Percentiles rank a stretch among this genome's conserved stretches.
These are phyloP conservation scores for Thripadectes ignobilis DNA, from an alignment of 2,797 vertebrate species.

Conservation along the genomic window DNA sequence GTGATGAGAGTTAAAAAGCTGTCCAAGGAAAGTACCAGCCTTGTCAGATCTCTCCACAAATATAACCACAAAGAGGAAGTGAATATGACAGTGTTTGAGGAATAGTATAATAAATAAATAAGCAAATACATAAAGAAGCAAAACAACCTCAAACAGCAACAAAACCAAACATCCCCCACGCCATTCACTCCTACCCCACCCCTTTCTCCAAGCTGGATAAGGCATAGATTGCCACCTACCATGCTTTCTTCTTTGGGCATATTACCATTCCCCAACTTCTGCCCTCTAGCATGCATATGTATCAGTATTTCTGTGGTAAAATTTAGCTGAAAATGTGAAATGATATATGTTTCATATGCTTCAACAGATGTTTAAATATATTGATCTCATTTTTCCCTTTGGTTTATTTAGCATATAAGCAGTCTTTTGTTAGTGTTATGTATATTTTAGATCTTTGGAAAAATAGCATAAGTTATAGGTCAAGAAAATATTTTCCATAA, in stretches of 20 bases:
- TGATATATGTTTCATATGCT: not conserved
- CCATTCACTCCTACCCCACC: rapidly evolving
- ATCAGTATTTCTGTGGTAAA: not conserved
- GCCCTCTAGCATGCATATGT: not conserved
- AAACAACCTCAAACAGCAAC: not conserved
- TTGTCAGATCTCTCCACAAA: not conserved
- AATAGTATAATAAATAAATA: not conserved
- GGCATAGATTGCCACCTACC: not conserved
- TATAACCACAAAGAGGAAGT: not conserved
- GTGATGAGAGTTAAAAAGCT: not conserved
- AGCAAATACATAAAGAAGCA: not conserved
- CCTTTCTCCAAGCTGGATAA: not conserved
- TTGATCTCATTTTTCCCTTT: not conserved
- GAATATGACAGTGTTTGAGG: not conserved
- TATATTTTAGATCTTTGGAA: not conserved
- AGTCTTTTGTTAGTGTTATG: not conserved
- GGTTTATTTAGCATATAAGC: not conserved
- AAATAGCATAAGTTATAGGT: not conserved
- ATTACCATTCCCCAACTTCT: not conserved
- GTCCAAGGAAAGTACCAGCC: not conserved
- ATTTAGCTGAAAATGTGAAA: not conserved
- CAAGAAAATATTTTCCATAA: not conserved
- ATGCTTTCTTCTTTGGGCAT: not conserved
- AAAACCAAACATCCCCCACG: not conserved
- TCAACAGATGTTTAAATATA: not conserved